Evolutionary conservation across 1,140 invertebrate species (phyloP).

Genomic region (Trichonephila clavata): DNA sequence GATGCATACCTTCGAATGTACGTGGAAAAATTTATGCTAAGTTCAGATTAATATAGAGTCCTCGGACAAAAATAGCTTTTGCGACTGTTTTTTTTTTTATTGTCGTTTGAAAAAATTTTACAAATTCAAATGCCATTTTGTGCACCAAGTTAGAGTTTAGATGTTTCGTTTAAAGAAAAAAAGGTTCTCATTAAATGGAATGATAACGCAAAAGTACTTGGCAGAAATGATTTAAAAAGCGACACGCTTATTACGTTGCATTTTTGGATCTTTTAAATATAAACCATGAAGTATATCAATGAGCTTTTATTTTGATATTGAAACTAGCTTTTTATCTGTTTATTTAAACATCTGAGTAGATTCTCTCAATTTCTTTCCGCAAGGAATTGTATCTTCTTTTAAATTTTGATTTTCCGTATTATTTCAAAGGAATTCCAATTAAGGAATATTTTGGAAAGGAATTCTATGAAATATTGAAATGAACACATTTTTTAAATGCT

Average conservation of each 20-base stretch:
- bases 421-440: background rate
- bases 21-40: slow-evolving; percentile 41
- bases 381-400: background rate
- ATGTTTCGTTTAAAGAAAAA: background rate
- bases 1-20: slow-evolving; percentile 8
- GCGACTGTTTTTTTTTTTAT: background rate
- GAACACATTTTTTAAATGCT: too few relatives aligned
- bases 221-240: background rate
- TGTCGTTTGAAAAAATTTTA: background rate
- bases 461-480: background rate
- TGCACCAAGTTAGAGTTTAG: background rate
- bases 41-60: slow-evolving; percentile 51
- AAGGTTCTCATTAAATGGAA: background rate
- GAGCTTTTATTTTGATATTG: background rate
- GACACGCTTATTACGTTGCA: background rate
- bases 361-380: background rate
- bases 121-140: background rate
- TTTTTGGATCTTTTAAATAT: background rate
- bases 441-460: background rate
- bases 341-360: background rate
- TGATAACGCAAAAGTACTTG: background rate
- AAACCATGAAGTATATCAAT: background rate
- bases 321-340: background rate
- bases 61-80: background rate
- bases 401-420: background rate